A percentile compares a stretch with the other conserved stretches of the same genome.
These are phyloP conservation scores for Gallinago undulata DNA, from an alignment of 2,113 vertebrate genomes.

Conservation along the genomic window DNA sequence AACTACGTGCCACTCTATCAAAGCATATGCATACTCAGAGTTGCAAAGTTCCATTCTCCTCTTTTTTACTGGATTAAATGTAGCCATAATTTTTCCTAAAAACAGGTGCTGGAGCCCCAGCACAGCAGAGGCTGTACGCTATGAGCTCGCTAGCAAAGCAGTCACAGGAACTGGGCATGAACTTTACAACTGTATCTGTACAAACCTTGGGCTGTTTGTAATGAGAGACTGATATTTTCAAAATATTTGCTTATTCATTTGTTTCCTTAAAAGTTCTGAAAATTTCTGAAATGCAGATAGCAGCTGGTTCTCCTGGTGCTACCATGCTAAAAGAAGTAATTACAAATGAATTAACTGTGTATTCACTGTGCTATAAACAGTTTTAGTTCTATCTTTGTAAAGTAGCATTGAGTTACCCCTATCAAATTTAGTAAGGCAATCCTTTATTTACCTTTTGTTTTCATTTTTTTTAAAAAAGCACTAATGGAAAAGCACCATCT, in stretches of 20 bases:
- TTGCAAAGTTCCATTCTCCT: neutral
- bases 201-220: neutral
- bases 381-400: constrained; percentile 71
- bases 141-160: neutral
- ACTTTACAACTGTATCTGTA: neutral
- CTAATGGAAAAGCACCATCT: constrained; percentile 75
- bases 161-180: neutral
- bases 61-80: neutral
- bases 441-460: constrained; percentile 74
- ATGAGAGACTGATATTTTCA: neutral
- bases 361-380: constrained; percentile 55
- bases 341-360: constrained; percentile 56
- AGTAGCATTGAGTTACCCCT: constrained; percentile 58
- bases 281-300: neutral
- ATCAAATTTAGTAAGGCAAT: constrained; percentile 76
- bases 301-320: neutral
- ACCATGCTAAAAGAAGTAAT: constrained; percentile 11
- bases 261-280: neutral
- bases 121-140: neutral
- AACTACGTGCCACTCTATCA: neutral
- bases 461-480: constrained; percentile 66
- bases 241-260: neutral
- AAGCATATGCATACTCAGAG: neutral
- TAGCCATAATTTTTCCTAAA: neutral
- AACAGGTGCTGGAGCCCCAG: neutral